Conservation (phyloP, 1,140 invertebrate species). For the Yoshiicerus persimilis region DNA sequence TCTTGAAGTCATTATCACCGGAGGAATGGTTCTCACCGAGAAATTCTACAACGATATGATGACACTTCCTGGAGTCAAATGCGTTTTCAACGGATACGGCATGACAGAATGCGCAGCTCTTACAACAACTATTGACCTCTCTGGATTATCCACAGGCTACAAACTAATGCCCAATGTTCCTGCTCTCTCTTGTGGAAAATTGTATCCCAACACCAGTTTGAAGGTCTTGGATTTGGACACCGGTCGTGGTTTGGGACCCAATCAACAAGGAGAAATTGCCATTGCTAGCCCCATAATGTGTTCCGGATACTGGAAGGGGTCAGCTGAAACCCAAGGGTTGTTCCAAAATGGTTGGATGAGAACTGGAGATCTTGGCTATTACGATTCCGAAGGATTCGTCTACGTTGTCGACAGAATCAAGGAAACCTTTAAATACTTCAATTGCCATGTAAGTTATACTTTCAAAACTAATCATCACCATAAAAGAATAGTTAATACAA, state of each 20-base stretch:
- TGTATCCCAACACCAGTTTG: constrained; percentile 40
- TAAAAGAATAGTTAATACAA: background rate
- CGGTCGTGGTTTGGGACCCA: constrained; percentile 25
- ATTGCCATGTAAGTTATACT: constrained; percentile 42
- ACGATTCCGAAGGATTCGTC: constrained; percentile 48
- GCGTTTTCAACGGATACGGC: constrained; percentile 38
- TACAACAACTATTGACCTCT: constrained; percentile 41
- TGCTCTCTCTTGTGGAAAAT: constrained; percentile 16
- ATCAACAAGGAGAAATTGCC: constrained; percentile 33
- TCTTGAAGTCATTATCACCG: constrained; percentile 38
- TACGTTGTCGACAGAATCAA: constrained; percentile 51
- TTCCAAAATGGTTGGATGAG: constrained; percentile 44
- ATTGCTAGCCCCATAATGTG: constrained; percentile 32
- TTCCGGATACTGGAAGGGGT: constrained; percentile 33
- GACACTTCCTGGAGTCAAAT: constrained; percentile 31
- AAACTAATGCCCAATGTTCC: constrained; percentile 34
- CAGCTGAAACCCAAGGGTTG: background rate
- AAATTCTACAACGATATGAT: constrained; percentile 37
- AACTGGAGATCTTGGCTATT: constrained; percentile 51
- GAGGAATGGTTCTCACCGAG: constrained; percentile 39
- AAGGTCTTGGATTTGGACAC: constrained; percentile 38
- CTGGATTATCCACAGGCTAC: constrained; percentile 22
- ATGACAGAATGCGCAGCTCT: constrained; percentile 46
- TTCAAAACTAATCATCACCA: background rate
- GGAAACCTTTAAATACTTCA: constrained; percentile 51